Percentiles rank a stretch among this genome's conserved stretches.
Evolutionary conservation across 2,113 vertebrate species (phyloP).

Genomic region (Eclectus roratus): DNA sequence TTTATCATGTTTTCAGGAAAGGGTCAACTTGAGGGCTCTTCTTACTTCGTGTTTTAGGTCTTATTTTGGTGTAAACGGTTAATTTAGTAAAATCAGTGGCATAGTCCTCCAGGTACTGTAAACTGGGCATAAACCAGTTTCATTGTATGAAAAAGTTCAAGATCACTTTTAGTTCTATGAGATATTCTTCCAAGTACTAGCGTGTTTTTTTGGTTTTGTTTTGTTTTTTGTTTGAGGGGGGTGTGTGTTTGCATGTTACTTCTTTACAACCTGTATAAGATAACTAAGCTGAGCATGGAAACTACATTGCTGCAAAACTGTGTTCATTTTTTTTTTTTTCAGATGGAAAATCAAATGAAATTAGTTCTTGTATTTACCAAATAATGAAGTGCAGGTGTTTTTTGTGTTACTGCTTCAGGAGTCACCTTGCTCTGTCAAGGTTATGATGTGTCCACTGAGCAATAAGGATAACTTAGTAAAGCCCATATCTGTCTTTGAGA

Average conservation of each 20-base stretch:
- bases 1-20: background rate
- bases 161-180: background rate
- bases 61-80: background rate
- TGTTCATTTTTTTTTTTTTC: background rate
- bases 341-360: background rate
- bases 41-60: background rate
- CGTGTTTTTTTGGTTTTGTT: background rate
- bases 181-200: background rate
- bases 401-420: background rate
- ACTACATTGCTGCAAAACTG: background rate
- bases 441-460: background rate
- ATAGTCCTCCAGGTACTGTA: background rate
- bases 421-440: background rate
- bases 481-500: background rate
- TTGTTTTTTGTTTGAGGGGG: background rate
- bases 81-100: background rate
- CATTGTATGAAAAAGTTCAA: background rate
- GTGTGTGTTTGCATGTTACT: rapidly evolving
- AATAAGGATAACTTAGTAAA: background rate
- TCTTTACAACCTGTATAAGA: background rate
- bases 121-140: background rate
- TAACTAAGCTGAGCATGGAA: background rate
- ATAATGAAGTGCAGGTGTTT: background rate
- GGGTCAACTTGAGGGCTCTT: background rate
- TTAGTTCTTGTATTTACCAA: background rate